A percentile compares a stretch with the other conserved stretches of the same genome.
Conservation (phyloP, 2,113 vertebrate species). For the Collichthys lucidus region DNA sequence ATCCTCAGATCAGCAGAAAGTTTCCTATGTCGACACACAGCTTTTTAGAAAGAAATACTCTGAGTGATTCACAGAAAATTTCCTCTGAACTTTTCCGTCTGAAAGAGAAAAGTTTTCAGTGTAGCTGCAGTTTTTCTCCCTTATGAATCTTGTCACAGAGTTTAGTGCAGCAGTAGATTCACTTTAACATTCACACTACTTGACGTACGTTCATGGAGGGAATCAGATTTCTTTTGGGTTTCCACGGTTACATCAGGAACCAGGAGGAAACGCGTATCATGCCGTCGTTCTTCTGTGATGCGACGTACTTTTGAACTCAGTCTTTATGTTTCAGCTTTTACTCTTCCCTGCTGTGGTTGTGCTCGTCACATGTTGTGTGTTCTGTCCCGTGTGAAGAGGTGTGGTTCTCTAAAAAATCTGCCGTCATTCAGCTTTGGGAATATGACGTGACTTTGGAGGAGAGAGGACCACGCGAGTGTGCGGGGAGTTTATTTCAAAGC, state of each 20-base stretch:
- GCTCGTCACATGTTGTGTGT: neutral
- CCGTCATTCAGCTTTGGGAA: conserved; percentile 59
- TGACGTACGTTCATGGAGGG: neutral
- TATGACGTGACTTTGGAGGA: conserved; percentile 35
- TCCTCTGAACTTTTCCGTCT: conserved; percentile 5
- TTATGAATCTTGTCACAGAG: neutral
- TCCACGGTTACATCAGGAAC: neutral
- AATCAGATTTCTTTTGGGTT: neutral
- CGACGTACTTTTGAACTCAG: neutral
- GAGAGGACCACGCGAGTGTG: conserved; percentile 2
- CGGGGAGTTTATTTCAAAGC: conserved; percentile 27
- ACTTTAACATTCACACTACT: neutral
- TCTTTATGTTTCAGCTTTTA: neutral
- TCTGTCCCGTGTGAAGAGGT: conserved; percentile 40
- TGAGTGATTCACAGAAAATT: neutral
- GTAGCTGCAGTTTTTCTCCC: conserved; percentile 23
- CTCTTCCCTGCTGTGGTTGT: neutral
- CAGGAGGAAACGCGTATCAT: neutral
- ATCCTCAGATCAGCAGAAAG: neutral
- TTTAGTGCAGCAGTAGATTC: neutral
- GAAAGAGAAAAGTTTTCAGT: neutral
- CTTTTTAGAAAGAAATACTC: neutral
- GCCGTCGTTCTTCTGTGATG: neutral
- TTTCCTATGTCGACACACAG: too few species aligned
- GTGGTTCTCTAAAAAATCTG: conserved; percentile 47